A percentile compares a stretch with the other conserved stretches of the same genome.
phyloP scores from a whole-genome alignment of 23 tunicate genomes.

The Clavelina lepadiformis region DNA sequence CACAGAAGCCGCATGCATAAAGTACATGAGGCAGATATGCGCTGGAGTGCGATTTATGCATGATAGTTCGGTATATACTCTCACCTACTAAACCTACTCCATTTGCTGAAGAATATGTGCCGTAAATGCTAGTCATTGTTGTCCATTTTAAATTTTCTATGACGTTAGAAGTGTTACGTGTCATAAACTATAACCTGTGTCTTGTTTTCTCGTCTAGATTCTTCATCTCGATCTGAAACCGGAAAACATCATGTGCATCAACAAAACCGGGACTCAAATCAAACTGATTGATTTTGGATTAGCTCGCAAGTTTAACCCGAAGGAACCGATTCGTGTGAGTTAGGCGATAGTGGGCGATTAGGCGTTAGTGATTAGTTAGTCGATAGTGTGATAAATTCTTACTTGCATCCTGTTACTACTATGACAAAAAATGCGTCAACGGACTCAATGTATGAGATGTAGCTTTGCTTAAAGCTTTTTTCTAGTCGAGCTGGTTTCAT shows the following conservation, averaged over 20 bases:
- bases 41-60: slow-evolving; percentile 82
- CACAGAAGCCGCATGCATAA: slow-evolving; percentile 84
- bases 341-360: no score
- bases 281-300: slow-evolving; percentile 95
- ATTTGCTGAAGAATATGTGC: no score
- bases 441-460: no score
- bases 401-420: no score
- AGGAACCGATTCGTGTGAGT: slow-evolving; percentile 55
- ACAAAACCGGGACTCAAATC: slow-evolving; percentile 74
- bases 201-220: slow-evolving; percentile 29
- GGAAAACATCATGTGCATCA: slow-evolving; percentile 94
- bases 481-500: no score
- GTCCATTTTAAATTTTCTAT: not conserved
- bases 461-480: no score
- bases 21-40: slow-evolving; percentile 90
- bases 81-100: no score
- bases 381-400: no score
- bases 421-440: no score
- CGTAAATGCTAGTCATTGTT: no score
- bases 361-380: no score
- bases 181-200: not conserved
- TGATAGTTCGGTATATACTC: slow-evolving; percentile 45
- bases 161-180: not conserved
- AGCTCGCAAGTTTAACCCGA: slow-evolving; percentile 67
- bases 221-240: slow-evolving; percentile 94